A percentile compares a stretch with the other conserved stretches of the same genome.
Conservation (phyloP, 2,797 vertebrate species). For the Alca torda region DNA sequence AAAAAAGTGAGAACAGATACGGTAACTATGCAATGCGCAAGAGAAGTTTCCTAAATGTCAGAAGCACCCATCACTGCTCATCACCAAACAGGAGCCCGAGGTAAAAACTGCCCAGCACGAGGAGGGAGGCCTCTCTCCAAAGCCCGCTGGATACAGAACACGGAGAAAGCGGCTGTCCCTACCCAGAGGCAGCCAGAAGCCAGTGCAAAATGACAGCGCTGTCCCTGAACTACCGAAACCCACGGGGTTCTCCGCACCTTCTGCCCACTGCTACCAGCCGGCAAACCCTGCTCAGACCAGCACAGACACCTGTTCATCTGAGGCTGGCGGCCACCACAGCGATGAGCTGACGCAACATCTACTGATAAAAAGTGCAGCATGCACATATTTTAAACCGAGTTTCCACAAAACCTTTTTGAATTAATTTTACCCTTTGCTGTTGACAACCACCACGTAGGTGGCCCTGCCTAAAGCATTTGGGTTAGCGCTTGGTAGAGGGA, state of each 20-base stretch:
- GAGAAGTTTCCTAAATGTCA: not conserved
- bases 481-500: not conserved
- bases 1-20: not conserved
- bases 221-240: accelerated
- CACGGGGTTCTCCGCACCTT: accelerated
- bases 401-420: not conserved
- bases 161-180: accelerated
- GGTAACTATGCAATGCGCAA: accelerated
- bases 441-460: not conserved
- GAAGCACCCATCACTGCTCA: not conserved
- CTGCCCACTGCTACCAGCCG: not conserved
- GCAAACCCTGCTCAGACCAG: accelerated
- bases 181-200: not conserved
- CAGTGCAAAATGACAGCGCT: accelerated
- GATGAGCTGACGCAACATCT: not conserved
- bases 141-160: not conserved
- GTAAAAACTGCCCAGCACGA: not conserved
- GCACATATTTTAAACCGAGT: not conserved
- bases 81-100: not conserved
- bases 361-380: accelerated
- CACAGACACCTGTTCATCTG: not conserved
- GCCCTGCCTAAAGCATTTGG: not conserved
- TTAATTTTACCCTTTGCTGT: not conserved
- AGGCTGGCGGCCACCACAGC: not conserved
- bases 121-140: not conserved